Evolutionary conservation across 2,113 vertebrate genomes (phyloP), one percentile per base, ranked within the genome.

Genomic region (Bucco capensis): DNA sequence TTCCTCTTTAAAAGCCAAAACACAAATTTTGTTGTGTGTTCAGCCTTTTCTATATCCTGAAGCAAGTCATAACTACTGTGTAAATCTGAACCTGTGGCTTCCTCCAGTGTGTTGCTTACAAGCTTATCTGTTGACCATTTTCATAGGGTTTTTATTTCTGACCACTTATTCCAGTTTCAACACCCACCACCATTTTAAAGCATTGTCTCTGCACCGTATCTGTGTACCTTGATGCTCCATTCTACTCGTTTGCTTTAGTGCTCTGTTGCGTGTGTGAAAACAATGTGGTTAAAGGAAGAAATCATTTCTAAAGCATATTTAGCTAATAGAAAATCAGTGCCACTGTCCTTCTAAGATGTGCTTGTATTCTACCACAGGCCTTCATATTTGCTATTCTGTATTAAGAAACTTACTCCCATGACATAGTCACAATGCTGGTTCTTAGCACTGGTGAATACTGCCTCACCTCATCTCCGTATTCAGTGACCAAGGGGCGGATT

Each of bases 401-500:
- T 47, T 33, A 13, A 6, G 1, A 22, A 80, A 73, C 24, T 33
- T 58, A 73, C 50, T 92, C 81, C 92, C 21, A 6, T 86, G 58
- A 66, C n/a, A 5, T 70, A 61, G 83, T 94, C 8, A 5, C 65
- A 6, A 47, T 70, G 87, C 92, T 91, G 83, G 72, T 86, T 92
- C 89, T 92, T 84, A 93, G 78, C 81, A 69, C 86, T 86, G 85
- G 91, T 86, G 47, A 70, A 92, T 84, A 86, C 95, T 93, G 95
- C 96, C 97, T 97, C 97, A 83, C 97, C 93, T 97, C 92, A 92
- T 91, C 88, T 94, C 94, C 17, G 49, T 90, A 28, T 89, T 93
- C 95, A 89, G 94, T 96, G 97, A 96, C 96, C 91, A 93, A 97
- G 96, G 40, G 97, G 97, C 97, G 97, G 97, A 96, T 95, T 95